These are phyloP conservation scores for Drosophila pullipes DNA, from an alignment of 2,888 invertebrate genomes.

Conservation along the genomic window DNA sequence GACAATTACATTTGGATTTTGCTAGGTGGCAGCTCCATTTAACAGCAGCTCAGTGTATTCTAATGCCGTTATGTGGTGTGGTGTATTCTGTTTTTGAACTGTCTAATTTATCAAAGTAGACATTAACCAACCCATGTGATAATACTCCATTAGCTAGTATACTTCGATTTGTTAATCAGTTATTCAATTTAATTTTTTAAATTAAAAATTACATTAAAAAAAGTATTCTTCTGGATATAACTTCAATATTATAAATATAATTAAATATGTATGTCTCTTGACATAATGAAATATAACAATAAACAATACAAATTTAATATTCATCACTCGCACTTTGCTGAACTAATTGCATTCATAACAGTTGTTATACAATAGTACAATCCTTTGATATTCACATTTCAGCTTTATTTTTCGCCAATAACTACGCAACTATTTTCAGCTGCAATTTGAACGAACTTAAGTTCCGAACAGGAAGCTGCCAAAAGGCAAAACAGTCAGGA, in stretches of 20 bases:
- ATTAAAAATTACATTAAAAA: too few species aligned
- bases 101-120: neutral
- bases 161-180: neutral
- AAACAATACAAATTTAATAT: neutral
- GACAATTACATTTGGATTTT: constrained; percentile 2
- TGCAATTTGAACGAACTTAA: constrained; percentile 25
- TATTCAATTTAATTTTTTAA: neutral
- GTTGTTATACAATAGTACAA: neutral
- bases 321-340: neutral
- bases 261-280: neutral
- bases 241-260: neutral
- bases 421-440: constrained; percentile 22
- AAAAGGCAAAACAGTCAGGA: constrained; percentile 11
- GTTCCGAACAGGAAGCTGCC: neutral
- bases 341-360: neutral
- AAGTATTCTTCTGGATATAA: neutral
- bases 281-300: neutral
- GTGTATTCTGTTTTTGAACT: neutral
- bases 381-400: constrained; percentile 11
- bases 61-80: neutral
- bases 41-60: neutral
- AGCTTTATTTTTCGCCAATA: constrained; percentile 55
- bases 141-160: neutral
- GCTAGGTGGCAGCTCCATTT: constrained; percentile 22
- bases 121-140: neutral